A percentile compares a stretch with the other conserved stretches of the same genome.
These are phyloP conservation scores for Boulengeromyrus knoepffleri DNA, from an alignment of 2,113 vertebrate genomes.

Conservation along the genomic window DNA sequence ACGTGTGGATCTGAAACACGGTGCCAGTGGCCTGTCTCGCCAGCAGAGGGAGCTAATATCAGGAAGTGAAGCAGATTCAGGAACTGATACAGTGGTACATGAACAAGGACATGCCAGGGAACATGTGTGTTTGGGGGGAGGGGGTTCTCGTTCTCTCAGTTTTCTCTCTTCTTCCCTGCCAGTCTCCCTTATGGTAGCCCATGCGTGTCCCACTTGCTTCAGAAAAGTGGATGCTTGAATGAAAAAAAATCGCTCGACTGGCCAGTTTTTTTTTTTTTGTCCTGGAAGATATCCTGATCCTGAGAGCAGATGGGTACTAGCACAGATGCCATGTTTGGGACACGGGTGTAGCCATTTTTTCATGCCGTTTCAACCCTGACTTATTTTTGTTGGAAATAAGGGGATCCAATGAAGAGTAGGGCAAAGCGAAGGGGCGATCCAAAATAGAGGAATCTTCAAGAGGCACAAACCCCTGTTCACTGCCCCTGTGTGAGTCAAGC, in stretches of 20 bases:
- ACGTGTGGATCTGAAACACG: no score
- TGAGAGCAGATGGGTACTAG: neutral
- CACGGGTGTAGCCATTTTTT: conserved; percentile 4
- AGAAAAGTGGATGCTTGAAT: neutral
- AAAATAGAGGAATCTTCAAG: neutral
- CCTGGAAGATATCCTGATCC: neutral
- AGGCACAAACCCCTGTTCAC: neutral
- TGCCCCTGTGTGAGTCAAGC: neutral
- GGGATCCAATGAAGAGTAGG: neutral
- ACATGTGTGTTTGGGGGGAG: neutral
- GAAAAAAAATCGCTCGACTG: neutral
- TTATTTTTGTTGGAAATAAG: neutral
- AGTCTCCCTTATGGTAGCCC: neutral
- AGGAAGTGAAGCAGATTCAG: conserved; percentile 31
- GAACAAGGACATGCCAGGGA: conserved; percentile 29
- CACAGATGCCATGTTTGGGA: neutral
- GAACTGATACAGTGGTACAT: conserved; percentile 27
- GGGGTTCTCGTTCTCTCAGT: conserved; percentile 19
- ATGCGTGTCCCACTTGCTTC: neutral
- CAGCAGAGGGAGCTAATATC: conserved; percentile 51
- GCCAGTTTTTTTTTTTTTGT: neutral
- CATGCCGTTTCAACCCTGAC: neutral
- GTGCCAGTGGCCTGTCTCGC: neutral
- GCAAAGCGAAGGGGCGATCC: neutral
- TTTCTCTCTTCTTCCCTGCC: conserved; percentile 7